Evolutionary conservation across 1,140 invertebrate species (phyloP).

Genomic region (Scylla paramamosain): DNA sequence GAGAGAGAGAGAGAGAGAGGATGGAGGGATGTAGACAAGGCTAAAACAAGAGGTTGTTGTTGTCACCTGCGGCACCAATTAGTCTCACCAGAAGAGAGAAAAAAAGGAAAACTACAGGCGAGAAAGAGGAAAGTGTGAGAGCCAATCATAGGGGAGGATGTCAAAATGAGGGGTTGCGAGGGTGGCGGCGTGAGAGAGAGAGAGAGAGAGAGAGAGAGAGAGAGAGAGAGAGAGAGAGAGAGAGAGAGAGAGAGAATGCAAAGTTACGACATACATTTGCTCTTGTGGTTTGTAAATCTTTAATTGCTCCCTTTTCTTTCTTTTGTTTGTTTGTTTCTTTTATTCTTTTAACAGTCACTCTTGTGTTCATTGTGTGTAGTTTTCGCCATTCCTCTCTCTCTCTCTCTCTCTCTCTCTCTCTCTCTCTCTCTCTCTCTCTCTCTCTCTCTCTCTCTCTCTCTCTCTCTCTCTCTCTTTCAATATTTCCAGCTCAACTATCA

Average conservation of each 20-base stretch:
- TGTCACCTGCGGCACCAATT: too few species aligned
- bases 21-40: background rate
- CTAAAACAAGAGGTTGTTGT: background rate
- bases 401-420: constrained; percentile 52
- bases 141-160: too few species aligned
- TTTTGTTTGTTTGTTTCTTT: background rate
- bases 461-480: constrained; percentile 38
- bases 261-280: background rate
- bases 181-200: background rate
- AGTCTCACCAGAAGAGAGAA: background rate
- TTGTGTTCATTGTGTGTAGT: background rate
- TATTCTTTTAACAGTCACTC: background rate
- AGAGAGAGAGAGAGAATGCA: background rate
- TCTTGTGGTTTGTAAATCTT: background rate
- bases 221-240: background rate
- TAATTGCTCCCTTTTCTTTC: background rate
- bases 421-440: constrained; percentile 26
- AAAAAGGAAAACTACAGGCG: background rate
- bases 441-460: background rate
- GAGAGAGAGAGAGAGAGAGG: too few species aligned
- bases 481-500: background rate
- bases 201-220: background rate
- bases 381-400: background rate
- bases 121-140: too few species aligned
- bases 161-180: background rate